Evolutionary conservation across 2,888 invertebrate genomes (phyloP).

Genomic region (Callyntrura sp.): DNA sequence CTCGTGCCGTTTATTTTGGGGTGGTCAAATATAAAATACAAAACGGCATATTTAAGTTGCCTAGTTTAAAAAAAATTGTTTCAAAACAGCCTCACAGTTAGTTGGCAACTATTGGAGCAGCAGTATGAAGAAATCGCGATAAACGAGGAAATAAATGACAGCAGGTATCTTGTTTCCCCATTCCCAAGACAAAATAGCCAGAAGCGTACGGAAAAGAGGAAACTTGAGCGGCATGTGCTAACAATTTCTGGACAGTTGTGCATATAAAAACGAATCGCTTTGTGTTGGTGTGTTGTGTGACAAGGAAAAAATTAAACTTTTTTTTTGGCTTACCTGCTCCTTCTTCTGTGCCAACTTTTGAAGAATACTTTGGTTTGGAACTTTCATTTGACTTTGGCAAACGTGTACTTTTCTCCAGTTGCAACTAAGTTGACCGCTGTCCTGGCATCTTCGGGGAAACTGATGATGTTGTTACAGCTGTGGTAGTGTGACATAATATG

Average conservation of each 20-base stretch:
- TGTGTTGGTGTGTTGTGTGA: not conserved
- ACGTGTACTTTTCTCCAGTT: not conserved
- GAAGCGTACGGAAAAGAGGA: not conserved
- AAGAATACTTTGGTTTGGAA: conserved; percentile 24
- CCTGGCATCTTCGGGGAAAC: not conserved
- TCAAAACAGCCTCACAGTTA: too few relatives aligned
- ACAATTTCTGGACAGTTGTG: not conserved
- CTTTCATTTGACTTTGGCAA: not conserved
- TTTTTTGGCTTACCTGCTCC: conserved; percentile 35
- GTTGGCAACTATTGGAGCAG: too few relatives aligned
- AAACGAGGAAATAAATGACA: not conserved
- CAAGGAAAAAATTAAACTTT: not conserved
- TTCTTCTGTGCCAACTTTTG: conserved; percentile 36
- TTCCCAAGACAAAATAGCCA: not conserved
- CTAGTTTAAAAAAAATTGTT: too few relatives aligned
- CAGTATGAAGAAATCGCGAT: too few relatives aligned
- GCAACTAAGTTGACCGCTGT: too few relatives aligned
- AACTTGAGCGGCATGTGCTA: not conserved
- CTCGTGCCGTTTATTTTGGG: not conserved
- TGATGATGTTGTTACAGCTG: not conserved
- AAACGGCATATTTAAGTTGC: too few relatives aligned
- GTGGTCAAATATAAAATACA: too few relatives aligned
- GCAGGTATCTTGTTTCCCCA: not conserved
- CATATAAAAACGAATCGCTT: not conserved
- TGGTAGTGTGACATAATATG: not conserved